Evolutionary conservation across 2,113 vertebrate genomes (phyloP).

Genomic region (Odobenus rosmarus): DNA sequence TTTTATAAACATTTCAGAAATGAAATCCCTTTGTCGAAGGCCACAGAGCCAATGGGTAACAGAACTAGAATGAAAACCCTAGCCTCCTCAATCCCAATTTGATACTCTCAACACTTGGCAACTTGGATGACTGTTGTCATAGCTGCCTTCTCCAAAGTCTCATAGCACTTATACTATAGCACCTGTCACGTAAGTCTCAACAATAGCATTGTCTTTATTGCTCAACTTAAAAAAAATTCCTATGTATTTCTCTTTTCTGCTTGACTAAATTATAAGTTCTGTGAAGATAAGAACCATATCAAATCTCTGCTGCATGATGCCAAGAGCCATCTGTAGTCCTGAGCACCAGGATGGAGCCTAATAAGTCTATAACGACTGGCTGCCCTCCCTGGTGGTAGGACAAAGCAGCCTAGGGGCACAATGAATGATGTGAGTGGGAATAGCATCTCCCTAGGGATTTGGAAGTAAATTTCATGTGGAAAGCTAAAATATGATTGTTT

Average conservation of each 20-base stretch:
- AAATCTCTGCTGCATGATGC: not conserved
- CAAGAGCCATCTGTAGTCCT: not conserved
- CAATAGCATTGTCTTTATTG: not conserved
- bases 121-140: not conserved
- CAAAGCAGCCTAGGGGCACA: not conserved
- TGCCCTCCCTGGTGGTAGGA: not conserved
- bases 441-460: not conserved
- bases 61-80: not conserved
- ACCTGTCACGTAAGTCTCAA: not conserved
- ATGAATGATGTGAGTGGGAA: not conserved
- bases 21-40: not conserved
- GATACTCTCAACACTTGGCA: not conserved
- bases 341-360: not conserved
- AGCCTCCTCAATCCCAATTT: not conserved
- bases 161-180: not conserved
- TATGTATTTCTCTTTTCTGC: not conserved
- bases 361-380: accelerated
- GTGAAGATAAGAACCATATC: not conserved
- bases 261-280: not conserved
- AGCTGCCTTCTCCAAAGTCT: not conserved
- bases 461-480: not conserved
- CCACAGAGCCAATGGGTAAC: not conserved
- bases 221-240: not conserved
- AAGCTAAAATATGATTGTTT: not conserved
- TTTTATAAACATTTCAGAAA: slow-evolving; percentile 1